Percentiles rank a stretch among this genome's conserved stretches.
These are phyloP conservation scores for Podarcis lilfordi DNA, from an alignment of 2,797 vertebrate genomes.

Conservation along the genomic window DNA sequence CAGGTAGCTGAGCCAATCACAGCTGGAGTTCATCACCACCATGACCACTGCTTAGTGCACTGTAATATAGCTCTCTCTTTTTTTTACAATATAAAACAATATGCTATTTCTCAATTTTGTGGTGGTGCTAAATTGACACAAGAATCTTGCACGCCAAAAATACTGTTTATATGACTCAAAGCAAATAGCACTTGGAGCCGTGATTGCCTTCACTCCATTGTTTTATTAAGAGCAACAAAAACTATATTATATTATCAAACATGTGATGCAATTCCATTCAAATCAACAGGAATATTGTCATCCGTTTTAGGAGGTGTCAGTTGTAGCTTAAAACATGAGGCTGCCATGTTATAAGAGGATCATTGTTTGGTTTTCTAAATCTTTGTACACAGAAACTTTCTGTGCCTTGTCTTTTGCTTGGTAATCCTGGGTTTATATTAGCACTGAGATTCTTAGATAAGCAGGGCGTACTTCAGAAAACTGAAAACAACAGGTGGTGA, in stretches of 20 bases:
- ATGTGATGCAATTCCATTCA: neutral
- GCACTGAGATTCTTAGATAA: slow-evolving; percentile 36
- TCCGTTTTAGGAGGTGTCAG: neutral
- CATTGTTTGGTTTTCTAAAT: neutral
- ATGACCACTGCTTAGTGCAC: neutral
- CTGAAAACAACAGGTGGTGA: neutral
- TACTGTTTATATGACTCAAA: neutral
- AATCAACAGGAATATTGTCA: neutral
- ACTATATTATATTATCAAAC: neutral
- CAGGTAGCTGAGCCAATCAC: neutral
- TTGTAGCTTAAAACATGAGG: neutral
- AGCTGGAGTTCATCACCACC: too few species aligned
- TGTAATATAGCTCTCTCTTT: neutral
- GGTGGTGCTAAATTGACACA: neutral
- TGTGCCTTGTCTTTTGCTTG: neutral
- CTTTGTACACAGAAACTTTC: neutral
- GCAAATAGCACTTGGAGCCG: neutral
- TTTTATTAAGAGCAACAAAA: neutral
- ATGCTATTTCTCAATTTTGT: neutral
- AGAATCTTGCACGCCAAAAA: neutral
- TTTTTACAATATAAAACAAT: neutral
- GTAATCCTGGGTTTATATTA: neutral
- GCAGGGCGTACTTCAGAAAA: neutral
- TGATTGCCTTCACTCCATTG: neutral
- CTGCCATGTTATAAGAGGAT: neutral